Evolutionary conservation across 1,140 invertebrate species (phyloP).

Genomic region (Lasioglossum baleicum): DNA sequence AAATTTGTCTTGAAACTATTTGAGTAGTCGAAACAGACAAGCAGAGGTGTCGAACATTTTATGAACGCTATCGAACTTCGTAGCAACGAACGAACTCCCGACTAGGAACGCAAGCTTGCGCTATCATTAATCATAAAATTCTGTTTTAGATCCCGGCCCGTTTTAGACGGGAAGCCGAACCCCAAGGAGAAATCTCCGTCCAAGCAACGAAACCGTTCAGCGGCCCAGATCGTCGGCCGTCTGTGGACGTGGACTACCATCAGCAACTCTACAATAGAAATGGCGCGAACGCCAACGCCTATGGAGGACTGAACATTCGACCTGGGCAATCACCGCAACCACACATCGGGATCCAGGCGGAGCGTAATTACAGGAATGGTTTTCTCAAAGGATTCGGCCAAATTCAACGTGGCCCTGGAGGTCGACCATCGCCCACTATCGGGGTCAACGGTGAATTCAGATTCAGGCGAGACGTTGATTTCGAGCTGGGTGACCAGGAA

Average conservation of each 20-base stretch:
- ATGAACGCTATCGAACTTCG: too few species aligned
- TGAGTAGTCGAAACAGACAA: too few species aligned
- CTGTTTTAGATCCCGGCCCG: conserved; percentile 10
- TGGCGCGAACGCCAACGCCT: conserved; percentile 24
- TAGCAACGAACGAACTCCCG: too few species aligned
- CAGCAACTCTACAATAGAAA: conserved; percentile 35
- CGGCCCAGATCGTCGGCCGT: conserved; percentile 52
- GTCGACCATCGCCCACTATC: conserved; percentile 30
- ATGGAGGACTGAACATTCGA: conserved; percentile 39
- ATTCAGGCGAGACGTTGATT: conserved; percentile 43
- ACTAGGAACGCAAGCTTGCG: too few species aligned
- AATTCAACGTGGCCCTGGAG: conserved; percentile 42
- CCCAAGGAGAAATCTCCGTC: conserved; percentile 16
- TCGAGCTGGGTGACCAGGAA: neutral
- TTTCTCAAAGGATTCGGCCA: conserved; percentile 46
- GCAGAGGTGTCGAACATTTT: too few species aligned
- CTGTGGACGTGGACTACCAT: conserved; percentile 49
- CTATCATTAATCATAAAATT: neutral
- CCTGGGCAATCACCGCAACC: conserved; percentile 39
- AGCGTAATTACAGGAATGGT: conserved; percentile 43
- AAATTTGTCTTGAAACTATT: too few species aligned
- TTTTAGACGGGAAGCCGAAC: conserved; percentile 29
- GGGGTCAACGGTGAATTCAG: conserved; percentile 34
- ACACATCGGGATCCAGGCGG: conserved; percentile 39
- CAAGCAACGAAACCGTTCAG: conserved; percentile 37